A percentile compares a stretch with the other conserved stretches of the same genome.
These are phyloP conservation scores for Campylorhamphus procurvoides DNA, from an alignment of 2,113 vertebrate genomes.

Conservation along the genomic window DNA sequence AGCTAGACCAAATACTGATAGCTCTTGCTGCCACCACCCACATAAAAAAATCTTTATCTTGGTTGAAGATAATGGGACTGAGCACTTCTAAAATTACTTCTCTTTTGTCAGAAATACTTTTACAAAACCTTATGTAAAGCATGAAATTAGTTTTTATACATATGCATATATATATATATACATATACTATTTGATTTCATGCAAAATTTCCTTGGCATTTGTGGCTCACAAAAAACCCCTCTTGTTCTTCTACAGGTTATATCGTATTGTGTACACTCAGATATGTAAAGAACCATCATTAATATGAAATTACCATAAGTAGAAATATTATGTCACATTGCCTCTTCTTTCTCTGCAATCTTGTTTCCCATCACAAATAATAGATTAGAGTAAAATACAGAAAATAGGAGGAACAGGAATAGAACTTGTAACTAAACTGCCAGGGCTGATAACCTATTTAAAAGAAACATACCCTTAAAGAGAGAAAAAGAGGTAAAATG, in stretches of 20 bases:
- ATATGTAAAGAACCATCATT: background rate
- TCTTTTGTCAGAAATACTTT: background rate
- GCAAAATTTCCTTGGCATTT: background rate
- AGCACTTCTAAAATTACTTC: background rate
- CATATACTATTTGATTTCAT: background rate
- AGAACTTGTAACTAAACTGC: background rate
- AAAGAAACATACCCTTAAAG: background rate
- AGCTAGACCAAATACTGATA: background rate
- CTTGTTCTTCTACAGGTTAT: background rate
- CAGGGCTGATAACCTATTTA: background rate
- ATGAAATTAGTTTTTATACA: background rate
- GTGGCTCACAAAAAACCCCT: background rate
- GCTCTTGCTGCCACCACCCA: background rate
- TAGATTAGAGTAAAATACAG: background rate
- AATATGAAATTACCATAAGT: background rate
- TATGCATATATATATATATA: background rate
- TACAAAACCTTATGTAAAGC: background rate
- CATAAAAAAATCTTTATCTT: background rate
- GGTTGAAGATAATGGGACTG: background rate
- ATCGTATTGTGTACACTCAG: background rate
- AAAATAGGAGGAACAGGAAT: background rate
- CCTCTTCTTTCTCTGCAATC: background rate
- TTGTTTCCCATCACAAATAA: background rate
- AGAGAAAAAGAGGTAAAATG: background rate
- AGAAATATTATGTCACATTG: background rate